phyloP scores from a whole-genome alignment of 2,888 invertebrate genomes.

The Lymantria dispar region DNA sequence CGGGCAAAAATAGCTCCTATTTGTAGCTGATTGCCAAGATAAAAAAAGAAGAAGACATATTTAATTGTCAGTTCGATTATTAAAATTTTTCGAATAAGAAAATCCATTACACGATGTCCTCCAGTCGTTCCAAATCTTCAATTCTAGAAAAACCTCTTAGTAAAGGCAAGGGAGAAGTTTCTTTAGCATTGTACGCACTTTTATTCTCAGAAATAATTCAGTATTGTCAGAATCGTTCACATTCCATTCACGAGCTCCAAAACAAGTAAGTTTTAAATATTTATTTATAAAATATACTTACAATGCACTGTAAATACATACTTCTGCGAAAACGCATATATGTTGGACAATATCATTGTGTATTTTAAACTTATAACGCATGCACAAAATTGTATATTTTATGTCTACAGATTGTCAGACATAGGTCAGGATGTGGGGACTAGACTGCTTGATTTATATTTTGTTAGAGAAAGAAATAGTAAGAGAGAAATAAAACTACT shows the following conservation, averaged over 20 bases:
- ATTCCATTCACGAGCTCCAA: conserved; percentile 97
- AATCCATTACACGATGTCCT: conserved; percentile 55
- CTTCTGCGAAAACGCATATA: no score
- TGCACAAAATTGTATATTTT: not conserved
- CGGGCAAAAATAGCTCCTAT: no score
- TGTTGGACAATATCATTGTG: no score
- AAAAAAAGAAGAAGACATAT: no score
- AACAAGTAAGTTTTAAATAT: conserved; percentile 86
- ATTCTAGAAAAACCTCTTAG: conserved; percentile 95
- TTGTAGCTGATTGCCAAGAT: no score
- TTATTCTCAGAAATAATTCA: conserved; percentile 99
- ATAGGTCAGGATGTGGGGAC: conserved; percentile 97
- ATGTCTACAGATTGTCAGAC: conserved; percentile 89
- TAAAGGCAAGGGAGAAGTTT: conserved; percentile 96
- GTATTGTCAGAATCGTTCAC: conserved; percentile 98
- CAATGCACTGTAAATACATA: no score
- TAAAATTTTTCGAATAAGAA: no score
- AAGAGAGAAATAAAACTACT: conserved; percentile 97
- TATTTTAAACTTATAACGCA: no score
- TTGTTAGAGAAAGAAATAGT: conserved; percentile 95
- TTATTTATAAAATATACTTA: no score
- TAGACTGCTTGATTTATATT: conserved; percentile 95
- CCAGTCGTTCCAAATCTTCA: conserved; percentile 85
- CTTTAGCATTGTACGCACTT: conserved; percentile 95
- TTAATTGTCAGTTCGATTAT: no score